Evolutionary conservation across 2,888 invertebrate species (phyloP).

Genomic region (Dicyrtomina minuta): DNA sequence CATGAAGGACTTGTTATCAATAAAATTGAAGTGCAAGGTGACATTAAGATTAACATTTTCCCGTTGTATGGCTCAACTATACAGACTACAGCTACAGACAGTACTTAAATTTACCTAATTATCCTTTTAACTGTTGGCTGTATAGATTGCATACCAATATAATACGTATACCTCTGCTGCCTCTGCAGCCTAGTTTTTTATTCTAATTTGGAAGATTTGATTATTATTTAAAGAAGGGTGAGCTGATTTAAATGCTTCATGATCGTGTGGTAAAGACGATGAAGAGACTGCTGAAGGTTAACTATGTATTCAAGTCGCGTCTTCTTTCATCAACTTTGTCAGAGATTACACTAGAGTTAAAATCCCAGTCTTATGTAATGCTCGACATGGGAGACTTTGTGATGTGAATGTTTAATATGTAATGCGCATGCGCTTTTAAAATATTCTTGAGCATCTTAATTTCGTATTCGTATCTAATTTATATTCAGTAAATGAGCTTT

Average conservation of each 20-base stretch:
- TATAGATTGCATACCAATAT: not conserved
- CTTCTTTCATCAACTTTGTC: conserved; percentile 9
- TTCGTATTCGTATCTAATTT: no score
- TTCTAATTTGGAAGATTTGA: not conserved
- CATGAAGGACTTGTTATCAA: conserved; percentile 20
- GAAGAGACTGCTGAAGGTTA: conserved; percentile 17
- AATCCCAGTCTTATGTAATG: no score
- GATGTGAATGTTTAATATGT: no score
- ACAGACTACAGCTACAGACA: not conserved
- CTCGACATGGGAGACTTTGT: no score
- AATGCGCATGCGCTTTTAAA: no score
- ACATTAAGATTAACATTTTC: not conserved
- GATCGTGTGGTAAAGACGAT: not conserved
- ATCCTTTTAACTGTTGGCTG: not conserved
- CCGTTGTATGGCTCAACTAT: not conserved
- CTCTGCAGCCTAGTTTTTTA: not conserved
- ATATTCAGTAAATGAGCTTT: no score
- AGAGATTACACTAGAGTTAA: no score
- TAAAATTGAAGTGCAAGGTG: conserved; percentile 28
- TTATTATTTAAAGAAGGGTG: conserved; percentile 1
- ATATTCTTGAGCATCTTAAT: no score
- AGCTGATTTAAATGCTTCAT: not conserved
- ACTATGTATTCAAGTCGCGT: conserved; percentile 15
- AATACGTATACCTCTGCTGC: not conserved
- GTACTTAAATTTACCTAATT: no score